Conservation (phyloP, 2,888 invertebrate species). For the Drosophila mercatorum region DNA sequence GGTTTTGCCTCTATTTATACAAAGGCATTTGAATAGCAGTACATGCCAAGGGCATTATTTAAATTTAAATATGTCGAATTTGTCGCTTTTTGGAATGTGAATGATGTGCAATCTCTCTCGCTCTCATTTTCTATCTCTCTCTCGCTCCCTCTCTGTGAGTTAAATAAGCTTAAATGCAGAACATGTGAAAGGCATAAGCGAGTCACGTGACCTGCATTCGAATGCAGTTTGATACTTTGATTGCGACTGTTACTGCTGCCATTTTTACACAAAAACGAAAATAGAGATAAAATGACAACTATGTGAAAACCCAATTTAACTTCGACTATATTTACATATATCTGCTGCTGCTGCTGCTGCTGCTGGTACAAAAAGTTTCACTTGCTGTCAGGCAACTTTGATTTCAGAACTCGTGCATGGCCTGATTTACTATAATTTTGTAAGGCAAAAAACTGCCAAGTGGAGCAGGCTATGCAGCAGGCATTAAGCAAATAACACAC, state of each 20-base stretch:
- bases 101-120: constrained; percentile 15
- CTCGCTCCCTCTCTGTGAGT: constrained; percentile 10
- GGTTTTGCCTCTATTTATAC: neutral
- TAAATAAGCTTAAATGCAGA: constrained; percentile 45
- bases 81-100: constrained; percentile 12
- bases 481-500: constrained; percentile 49
- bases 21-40: neutral
- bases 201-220: constrained; percentile 66
- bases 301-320: constrained; percentile 72
- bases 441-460: constrained; percentile 65
- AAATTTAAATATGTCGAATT: constrained; percentile 36
- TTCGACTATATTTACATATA: constrained; percentile 23
- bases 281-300: constrained; percentile 23
- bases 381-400: constrained; percentile 54
- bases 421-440: constrained; percentile 76
- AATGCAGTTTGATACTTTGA: constrained; percentile 39
- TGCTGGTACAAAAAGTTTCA: constrained; percentile 47
- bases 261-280: constrained; percentile 10
- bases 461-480: constrained; percentile 53
- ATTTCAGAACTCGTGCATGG: constrained; percentile 66
- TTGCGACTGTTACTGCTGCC: constrained; percentile 2
- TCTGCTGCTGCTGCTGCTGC: constrained; percentile 13
- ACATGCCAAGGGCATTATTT: constrained; percentile 7
- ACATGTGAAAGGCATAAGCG: constrained; percentile 44
- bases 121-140: neutral